These are phyloP conservation scores for Tupaia chinensis DNA, from an alignment of 2,113 vertebrate genomes.

Conservation along the genomic window DNA sequence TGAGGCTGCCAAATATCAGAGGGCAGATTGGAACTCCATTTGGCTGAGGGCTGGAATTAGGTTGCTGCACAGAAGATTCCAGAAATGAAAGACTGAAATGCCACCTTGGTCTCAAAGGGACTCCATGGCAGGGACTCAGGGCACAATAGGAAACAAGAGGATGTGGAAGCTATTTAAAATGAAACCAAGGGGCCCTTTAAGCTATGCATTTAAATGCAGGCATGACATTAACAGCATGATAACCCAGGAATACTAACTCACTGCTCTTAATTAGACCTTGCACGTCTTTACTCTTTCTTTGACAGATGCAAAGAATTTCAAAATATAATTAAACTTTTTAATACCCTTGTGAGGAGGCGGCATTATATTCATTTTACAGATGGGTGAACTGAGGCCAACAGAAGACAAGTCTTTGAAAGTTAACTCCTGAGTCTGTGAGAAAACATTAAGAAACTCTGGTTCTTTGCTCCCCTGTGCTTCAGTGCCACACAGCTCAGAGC, in stretches of 20 bases:
- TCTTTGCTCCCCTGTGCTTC: neutral
- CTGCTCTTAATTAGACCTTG: slow-evolving; percentile 72
- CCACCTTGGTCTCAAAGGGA: neutral
- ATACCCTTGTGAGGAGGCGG: slow-evolving; percentile 59
- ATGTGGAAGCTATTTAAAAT: neutral
- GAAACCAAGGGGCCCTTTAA: neutral
- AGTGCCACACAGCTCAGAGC: neutral
- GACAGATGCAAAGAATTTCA: slow-evolving; percentile 76
- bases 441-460: neutral
- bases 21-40: neutral
- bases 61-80: neutral
- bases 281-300: slow-evolving; percentile 56
- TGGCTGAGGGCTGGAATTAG: neutral
- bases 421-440: slow-evolving; percentile 46
- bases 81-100: neutral
- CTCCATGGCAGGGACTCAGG: too few relatives aligned
- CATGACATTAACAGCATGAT: slow-evolving; percentile 51
- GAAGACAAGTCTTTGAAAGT: slow-evolving; percentile 50
- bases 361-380: slow-evolving; percentile 80
- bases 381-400: slow-evolving; percentile 79
- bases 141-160: neutral
- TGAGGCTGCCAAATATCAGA: neutral
- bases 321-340: slow-evolving; percentile 77
- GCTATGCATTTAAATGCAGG: slow-evolving; percentile 66
- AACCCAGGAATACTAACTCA: slow-evolving; percentile 67